Base-by-base conservation (phyloP, 2,113 vertebrate genomes). In the Scatophagus argus region DNA sequence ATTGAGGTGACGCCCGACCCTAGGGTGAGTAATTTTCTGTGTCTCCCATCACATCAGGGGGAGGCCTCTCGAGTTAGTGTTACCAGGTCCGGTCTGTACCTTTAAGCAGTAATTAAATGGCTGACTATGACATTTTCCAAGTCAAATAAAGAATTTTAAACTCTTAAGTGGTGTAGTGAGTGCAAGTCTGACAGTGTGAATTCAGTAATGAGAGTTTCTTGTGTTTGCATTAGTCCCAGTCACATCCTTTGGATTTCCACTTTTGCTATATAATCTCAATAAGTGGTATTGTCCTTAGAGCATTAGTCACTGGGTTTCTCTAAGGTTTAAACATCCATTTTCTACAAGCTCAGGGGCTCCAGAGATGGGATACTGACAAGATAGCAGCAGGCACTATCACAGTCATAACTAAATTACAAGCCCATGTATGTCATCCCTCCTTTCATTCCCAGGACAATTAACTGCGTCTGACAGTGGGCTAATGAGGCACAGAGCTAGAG, bases 321-420 rank as follows among this genome's bases (percentile, higher is more conserved):
- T 86, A 85, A 39, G 82, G 83, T 74, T 80, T 74, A 16, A 79
- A 71, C 70, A 68, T 82, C 78, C 65, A 77, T 87, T 90, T 88
- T 62, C 83, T 46, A 66, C 75, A 72, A 85, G 68, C 54, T 80
- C 41, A 25, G 49, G 49, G 51, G 29, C 44, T 85, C 79, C 41
- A 81, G 71, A 74, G 34, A 83, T 52, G 62, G 49, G 71, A 76
- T 74, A 59, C 77, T 68, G 70, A 79, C 79, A 78, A 59, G 78
- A 71, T 65, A 38, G 87, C 72, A 41, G 73, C 41, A 49, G 74
- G 82, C 84, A 79, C 82, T 55, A 79, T 77, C 51, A 36, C 11
- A 11, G 76, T 79, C 38, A 63, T 87, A 89, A 93, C 85, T 25
- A 84, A 88, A 92, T 92, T 92, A 92, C 80, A 85, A 83, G 81